These are phyloP conservation scores for Acrocyrtus sp. DNA, from an alignment of 2,888 invertebrate species.

Conservation along the genomic window DNA sequence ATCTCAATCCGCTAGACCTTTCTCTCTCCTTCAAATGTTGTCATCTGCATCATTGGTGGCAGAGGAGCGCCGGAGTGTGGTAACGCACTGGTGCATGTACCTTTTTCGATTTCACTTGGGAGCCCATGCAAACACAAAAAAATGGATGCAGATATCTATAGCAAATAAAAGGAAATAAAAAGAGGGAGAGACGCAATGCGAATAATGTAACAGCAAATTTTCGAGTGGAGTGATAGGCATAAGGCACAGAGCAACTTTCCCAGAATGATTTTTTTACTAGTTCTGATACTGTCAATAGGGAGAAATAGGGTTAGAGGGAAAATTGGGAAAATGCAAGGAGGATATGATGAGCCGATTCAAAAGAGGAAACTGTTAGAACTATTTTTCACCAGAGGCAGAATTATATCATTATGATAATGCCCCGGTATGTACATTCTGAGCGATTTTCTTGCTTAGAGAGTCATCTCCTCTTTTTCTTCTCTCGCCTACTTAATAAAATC, in stretches of 20 bases:
- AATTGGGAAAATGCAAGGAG: not conserved
- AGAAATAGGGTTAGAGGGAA: not conserved
- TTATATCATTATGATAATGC: slow-evolving; percentile 44
- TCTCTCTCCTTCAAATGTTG: not conserved
- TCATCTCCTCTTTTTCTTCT: too few relatives aligned
- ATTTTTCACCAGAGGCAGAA: slow-evolving; percentile 24
- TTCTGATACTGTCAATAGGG: not conserved
- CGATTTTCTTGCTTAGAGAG: too few relatives aligned
- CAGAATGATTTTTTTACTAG: slow-evolving; percentile 18
- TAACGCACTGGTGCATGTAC: too few relatives aligned
- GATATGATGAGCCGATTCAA: not conserved
- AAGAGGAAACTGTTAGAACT: slow-evolving; percentile 14
- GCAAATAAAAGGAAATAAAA: slow-evolving; percentile 3
- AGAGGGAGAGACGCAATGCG: slow-evolving; percentile 6
- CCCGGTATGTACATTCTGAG: not conserved
- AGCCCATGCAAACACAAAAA: not conserved
- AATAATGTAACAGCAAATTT: slow-evolving; percentile 8
- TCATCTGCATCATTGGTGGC: slow-evolving; percentile 19
- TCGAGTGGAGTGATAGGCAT: too few relatives aligned
- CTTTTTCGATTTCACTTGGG: not conserved
- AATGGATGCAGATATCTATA: not conserved
- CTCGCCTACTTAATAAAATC: slow-evolving; percentile 28
- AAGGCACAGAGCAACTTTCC: slow-evolving; percentile 2
- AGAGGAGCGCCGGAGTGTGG: too few relatives aligned
- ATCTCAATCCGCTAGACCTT: not conserved